These are phyloP conservation scores for Drosophila azteca DNA, from an alignment of 1,140 invertebrate genomes.

Conservation along the genomic window DNA sequence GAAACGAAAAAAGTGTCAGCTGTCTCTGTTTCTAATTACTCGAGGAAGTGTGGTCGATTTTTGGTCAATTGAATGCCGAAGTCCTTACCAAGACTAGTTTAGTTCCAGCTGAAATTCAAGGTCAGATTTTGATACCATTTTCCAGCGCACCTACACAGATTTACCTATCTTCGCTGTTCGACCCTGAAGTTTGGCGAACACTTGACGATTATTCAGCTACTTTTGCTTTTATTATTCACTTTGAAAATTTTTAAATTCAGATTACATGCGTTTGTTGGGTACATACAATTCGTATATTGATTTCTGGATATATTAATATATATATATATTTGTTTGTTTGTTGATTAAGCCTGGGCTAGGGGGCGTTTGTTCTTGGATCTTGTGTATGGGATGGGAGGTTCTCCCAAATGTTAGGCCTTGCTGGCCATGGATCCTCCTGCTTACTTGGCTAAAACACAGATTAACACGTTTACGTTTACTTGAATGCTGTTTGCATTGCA, in stretches of 20 bases:
- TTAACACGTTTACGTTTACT: constrained; percentile 78
- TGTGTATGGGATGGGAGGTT: constrained; percentile 13
- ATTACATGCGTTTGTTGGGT: constrained; percentile 73
- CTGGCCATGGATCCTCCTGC: constrained; percentile 45
- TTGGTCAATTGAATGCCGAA: no score
- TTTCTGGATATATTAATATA: constrained; percentile 63
- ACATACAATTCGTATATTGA: constrained; percentile 68
- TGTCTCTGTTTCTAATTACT: no score
- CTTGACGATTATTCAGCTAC: constrained; percentile 58
- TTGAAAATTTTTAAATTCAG: constrained; percentile 80
- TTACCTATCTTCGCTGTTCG: not conserved
- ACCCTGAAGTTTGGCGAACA: constrained; percentile 13
- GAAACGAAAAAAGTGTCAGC: no score
- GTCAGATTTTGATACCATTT: no score
- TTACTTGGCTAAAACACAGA: constrained; percentile 81
- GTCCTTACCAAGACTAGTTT: no score
- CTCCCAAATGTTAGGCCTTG: constrained; percentile 17
- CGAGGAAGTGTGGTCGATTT: no score
- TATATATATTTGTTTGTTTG: constrained; percentile 30
- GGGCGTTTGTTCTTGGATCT: constrained; percentile 18
- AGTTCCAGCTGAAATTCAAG: no score
- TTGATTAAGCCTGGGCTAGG: constrained; percentile 19
- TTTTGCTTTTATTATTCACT: constrained; percentile 78
- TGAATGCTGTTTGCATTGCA: constrained; percentile 63
- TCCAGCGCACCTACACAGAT: no score